A percentile compares a stretch with the other conserved stretches of the same genome.
These are phyloP conservation scores for Macaria notata DNA, from an alignment of 2,888 invertebrate species.

Conservation along the genomic window DNA sequence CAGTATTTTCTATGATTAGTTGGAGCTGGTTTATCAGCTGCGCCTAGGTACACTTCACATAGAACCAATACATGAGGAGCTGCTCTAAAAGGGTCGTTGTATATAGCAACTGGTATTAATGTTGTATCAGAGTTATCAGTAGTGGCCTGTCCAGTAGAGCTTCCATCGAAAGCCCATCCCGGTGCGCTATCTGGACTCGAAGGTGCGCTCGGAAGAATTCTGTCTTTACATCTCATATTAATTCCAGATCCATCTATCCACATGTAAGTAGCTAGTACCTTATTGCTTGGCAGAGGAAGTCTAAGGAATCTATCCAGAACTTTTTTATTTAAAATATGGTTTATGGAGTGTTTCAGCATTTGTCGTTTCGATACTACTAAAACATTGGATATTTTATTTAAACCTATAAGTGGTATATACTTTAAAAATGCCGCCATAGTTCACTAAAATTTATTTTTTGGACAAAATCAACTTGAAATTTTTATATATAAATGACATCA, in stretches of 20 bases:
- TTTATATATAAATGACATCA: too few relatives aligned
- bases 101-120: slow-evolving; percentile 93
- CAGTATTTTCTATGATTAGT: slow-evolving; percentile 89
- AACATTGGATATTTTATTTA: slow-evolving; percentile 1
- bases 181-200: slow-evolving; percentile 82
- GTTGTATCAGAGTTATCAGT: slow-evolving; percentile 94
- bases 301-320: slow-evolving; percentile 78
- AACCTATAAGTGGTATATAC: neutral
- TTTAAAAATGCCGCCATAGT: slow-evolving; percentile 1
- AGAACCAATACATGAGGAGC: slow-evolving; percentile 94
- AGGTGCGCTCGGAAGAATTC: slow-evolving; percentile 85
- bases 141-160: slow-evolving; percentile 93
- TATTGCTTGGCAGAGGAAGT: slow-evolving; percentile 82
- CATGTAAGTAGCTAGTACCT: slow-evolving; percentile 86
- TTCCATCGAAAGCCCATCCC: slow-evolving; percentile 95
- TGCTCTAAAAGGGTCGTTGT: slow-evolving; percentile 93
- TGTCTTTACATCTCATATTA: slow-evolving; percentile 85
- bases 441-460: slow-evolving; percentile 1
- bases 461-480: neutral
- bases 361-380: slow-evolving; percentile 40
- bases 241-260: slow-evolving; percentile 92
- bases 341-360: slow-evolving; percentile 65
- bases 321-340: slow-evolving; percentile 73
- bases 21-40: slow-evolving; percentile 86
- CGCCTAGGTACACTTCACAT: slow-evolving; percentile 89